These are phyloP conservation scores for Elephas maximus DNA, from an alignment of 2,113 vertebrate genomes.

Conservation along the genomic window DNA sequence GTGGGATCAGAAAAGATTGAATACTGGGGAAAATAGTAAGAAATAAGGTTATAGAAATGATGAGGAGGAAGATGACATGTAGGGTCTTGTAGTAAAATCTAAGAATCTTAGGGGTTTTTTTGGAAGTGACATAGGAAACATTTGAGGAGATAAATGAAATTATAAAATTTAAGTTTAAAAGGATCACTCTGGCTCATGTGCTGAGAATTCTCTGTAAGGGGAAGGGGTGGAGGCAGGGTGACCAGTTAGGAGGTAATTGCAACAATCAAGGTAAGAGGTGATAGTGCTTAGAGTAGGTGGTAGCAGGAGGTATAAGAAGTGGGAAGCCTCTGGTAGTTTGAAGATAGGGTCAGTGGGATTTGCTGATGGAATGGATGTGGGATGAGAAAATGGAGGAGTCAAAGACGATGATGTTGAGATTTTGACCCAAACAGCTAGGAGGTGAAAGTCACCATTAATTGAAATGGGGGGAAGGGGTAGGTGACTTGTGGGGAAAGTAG, in stretches of 20 bases:
- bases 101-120: neutral
- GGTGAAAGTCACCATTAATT: neutral
- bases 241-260: neutral
- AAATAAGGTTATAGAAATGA: neutral
- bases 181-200: neutral
- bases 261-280: neutral
- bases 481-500: neutral
- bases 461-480: neutral
- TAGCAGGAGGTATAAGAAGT: neutral
- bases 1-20: neutral
- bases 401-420: neutral
- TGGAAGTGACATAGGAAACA: neutral
- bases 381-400: neutral
- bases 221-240: too few relatives aligned
- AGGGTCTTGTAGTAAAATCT: neutral
- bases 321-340: neutral
- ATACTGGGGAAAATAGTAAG: neutral
- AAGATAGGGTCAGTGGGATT: neutral
- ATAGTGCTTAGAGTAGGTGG: neutral
- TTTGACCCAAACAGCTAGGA: neutral
- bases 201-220: neutral
- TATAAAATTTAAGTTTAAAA: neutral
- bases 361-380: neutral
- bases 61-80: neutral
- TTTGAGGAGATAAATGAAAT: neutral